These are phyloP conservation scores for Denticeps clupeoides DNA, from an alignment of 2,797 vertebrate genomes.

Conservation along the genomic window DNA sequence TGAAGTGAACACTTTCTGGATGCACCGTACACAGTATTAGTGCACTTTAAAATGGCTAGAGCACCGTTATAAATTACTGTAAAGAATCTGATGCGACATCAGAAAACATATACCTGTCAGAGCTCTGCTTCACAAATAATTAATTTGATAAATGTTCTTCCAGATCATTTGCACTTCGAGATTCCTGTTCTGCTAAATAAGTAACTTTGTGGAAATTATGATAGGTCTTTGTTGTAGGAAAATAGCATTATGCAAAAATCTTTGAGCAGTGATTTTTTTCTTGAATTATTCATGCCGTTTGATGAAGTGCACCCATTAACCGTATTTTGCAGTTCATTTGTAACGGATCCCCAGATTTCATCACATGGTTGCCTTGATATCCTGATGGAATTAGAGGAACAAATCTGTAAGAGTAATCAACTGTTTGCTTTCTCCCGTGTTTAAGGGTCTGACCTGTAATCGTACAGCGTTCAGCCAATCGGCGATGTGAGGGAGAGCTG, in stretches of 20 bases:
- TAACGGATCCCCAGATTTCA: slow-evolving; percentile 10
- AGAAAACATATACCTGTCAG: no score
- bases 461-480: no score
- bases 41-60: no score
- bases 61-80: no score
- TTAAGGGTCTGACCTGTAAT: not conserved
- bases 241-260: slow-evolving; percentile 9
- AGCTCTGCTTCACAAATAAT: no score
- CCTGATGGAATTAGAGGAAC: slow-evolving; percentile 17
- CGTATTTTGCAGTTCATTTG: slow-evolving; percentile 12
- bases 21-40: no score
- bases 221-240: slow-evolving; percentile 10
- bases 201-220: not conserved
- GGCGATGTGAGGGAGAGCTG: no score
- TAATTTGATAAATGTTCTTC: no score
- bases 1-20: no score
- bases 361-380: slow-evolving; percentile 13
- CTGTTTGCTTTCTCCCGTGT: not conserved
- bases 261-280: not conserved
- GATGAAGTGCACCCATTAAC: slow-evolving; percentile 12
- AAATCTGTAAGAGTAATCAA: slow-evolving; percentile 19
- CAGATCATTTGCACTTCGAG: no score
- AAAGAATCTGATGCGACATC: no score
- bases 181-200: no score
- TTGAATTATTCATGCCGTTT: slow-evolving; percentile 17